Evolutionary conservation across 2,113 vertebrate species (phyloP), one percentile per base, ranked within the genome.

Genomic region (Lutjanus erythropterus): DNA sequence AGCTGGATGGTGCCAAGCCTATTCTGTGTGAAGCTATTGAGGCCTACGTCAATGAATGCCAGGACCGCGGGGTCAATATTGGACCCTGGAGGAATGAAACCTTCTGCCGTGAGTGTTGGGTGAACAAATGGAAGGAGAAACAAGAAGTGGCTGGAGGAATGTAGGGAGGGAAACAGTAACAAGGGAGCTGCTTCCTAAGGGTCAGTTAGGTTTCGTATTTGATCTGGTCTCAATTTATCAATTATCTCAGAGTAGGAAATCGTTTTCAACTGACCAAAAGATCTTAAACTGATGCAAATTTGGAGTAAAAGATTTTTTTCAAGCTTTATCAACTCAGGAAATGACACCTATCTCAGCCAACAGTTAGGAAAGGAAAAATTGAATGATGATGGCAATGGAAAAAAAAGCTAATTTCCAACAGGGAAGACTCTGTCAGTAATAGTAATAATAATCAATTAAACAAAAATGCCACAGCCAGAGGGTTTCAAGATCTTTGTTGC

Each of bases 11-110:
- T 59, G 88, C 85, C 62, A 73, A 60, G 19, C 86, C 87, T 19
- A 80, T 92, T 31, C 84, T 95, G 53, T 96, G 95, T 64, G 94
- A 95, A 75, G 93, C 94, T 33, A 91, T 96, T 6, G 95, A 94
- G 80, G 91, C 94, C 23, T 95, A 95, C 1, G 90, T 92, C 29
- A 94, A 94, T 19, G 93, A 94, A 69, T 96, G 96, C 85, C 92
- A 92, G 87, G 92, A 96, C 85, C 93, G 93, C 29, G 96, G 95
- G 27, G 93, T 96, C 74, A 90, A 50, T 52, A 84, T 95, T 5
- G 83, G 91, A 71, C 9, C 90, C 44, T 95, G 95, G 95, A 95
- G 95, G 86, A 95, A 95, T 61, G 80, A 85, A 42, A 93, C 93
- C 49, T 91, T 96, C 90, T 96, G 94, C 75, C 90, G 95, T 93